These are phyloP conservation scores for Rhodeus uyekii DNA, from an alignment of 2,797 vertebrate genomes.

Conservation along the genomic window DNA sequence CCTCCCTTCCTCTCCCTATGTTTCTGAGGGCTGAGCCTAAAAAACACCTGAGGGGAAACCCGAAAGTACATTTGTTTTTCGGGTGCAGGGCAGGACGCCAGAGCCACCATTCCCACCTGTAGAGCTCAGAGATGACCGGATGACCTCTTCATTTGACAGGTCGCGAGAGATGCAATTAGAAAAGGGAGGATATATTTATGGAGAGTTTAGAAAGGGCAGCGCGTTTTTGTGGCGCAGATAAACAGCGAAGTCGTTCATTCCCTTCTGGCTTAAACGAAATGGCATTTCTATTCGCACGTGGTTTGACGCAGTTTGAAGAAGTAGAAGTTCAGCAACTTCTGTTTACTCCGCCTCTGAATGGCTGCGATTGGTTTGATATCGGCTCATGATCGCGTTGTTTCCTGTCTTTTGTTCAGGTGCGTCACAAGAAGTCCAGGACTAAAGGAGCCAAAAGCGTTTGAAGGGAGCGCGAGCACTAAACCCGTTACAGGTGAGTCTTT, in stretches of 20 bases:
- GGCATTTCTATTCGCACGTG: background rate
- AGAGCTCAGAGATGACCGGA: slow-evolving; percentile 6
- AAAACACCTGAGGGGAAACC: background rate
- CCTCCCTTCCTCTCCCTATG: background rate
- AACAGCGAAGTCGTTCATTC: background rate
- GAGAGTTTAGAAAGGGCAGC: background rate
- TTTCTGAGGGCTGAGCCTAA: background rate
- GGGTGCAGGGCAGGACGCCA: background rate
- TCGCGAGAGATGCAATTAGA: background rate
- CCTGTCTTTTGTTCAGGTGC: slow-evolving; percentile 36
- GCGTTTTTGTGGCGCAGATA: background rate
- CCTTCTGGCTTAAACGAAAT: too few species aligned
- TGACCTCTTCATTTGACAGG: background rate
- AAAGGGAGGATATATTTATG: background rate
- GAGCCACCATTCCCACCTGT: background rate
- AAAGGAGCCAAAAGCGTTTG: background rate
- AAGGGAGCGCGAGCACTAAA: background rate
- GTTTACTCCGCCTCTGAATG: slow-evolving; percentile 22
- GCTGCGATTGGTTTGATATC: slow-evolving; percentile 21
- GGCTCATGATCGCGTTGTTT: background rate
- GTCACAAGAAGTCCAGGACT: background rate
- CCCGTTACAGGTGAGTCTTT: slow-evolving; percentile 14
- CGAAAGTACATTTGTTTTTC: background rate
- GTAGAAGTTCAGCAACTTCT: background rate
- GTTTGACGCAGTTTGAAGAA: slow-evolving; percentile 14